phyloP scores from a whole-genome alignment of 2,797 vertebrate genomes.

The Euthynnus affinis region DNA sequence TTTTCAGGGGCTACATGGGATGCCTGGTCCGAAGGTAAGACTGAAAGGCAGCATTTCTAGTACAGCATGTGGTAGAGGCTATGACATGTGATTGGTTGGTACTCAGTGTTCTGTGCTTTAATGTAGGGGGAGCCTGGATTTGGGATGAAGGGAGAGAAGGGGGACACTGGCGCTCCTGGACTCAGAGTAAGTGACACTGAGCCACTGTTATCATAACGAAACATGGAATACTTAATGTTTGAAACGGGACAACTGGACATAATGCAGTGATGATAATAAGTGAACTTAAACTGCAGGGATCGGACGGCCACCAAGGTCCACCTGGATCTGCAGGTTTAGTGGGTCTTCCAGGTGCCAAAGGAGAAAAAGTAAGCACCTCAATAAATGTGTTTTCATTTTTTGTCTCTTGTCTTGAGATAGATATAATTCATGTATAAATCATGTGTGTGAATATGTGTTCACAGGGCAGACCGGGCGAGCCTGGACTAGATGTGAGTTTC shows the following conservation, averaged over 20 bases:
- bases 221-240: background rate
- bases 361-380: conserved; percentile 90
- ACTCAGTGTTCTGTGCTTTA: conserved; percentile 51
- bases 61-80: background rate
- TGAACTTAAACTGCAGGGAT: conserved; percentile 60
- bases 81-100: conserved; percentile 8
- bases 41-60: background rate
- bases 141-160: conserved; percentile 80
- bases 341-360: conserved; percentile 94
- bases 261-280: conserved; percentile 3
- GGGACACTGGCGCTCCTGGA: conserved; percentile 78
- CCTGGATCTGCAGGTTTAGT: conserved; percentile 90
- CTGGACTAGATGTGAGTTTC: conserved; percentile 94
- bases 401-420: background rate
- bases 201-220: background rate
- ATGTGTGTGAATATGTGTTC: conserved; percentile 53
- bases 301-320: conserved; percentile 86
- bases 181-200: conserved; percentile 65
- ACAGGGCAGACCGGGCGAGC: conserved; percentile 93
- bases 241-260: background rate
- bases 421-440: accelerated
- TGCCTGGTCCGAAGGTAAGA: conserved; percentile 85
- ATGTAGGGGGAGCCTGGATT: conserved; percentile 85
- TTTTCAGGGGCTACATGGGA: conserved; percentile 84
- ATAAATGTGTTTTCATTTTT: background rate